Base-by-base conservation (phyloP, 2,888 invertebrate genomes). In the Thymelicus lineola region DNA sequence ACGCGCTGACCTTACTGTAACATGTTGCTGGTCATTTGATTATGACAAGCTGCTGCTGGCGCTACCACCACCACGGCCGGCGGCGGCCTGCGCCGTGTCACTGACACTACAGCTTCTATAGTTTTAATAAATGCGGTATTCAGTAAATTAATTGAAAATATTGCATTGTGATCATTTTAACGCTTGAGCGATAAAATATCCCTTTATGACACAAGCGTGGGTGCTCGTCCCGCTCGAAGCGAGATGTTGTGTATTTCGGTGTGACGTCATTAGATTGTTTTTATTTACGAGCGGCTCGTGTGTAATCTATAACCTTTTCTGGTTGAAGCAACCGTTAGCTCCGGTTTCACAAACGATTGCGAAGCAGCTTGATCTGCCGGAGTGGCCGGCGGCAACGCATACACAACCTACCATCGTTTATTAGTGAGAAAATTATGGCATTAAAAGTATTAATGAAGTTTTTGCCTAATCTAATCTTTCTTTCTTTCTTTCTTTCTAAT, bases 11-110 rank as follows among this genome's bases (percentile, higher is more conserved):
- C 63, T 63, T 63, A 63, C 28, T 1, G 28, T 28, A 28, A 28
- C 42, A 10, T 63, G 53, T 63, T 53, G 53, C 17, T 20, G 48
- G 63, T 63, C 42, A 63, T 63, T 63, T 63, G 53, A 63, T 63
- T 63, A 63, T 53, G 63, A 63, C 38, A 53, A 63, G 63, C 53
- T 10, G 10, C 50, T 17, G 62, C 0, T 20, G 53, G 5, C 10
- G 9, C n/a, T n/a, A n/a, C n/a, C n/a, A n/a, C n/a, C n/a, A n/a
- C n/a, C n/a, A n/a, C 50, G 36, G 62, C 0, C 53, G 53, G 5
- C 10, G 9, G 17, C 10, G 10, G 3, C 17, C 50, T 17, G 1
- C 1, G 9, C 15, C 10, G 17, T 17, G 17, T 7, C 17, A 50
- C 2, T 3, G 2, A 5, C 6, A 38, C 7, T 38, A 38, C 7